phyloP scores from a whole-genome alignment of 2,113 vertebrate genomes.

The Cebus imitator region DNA sequence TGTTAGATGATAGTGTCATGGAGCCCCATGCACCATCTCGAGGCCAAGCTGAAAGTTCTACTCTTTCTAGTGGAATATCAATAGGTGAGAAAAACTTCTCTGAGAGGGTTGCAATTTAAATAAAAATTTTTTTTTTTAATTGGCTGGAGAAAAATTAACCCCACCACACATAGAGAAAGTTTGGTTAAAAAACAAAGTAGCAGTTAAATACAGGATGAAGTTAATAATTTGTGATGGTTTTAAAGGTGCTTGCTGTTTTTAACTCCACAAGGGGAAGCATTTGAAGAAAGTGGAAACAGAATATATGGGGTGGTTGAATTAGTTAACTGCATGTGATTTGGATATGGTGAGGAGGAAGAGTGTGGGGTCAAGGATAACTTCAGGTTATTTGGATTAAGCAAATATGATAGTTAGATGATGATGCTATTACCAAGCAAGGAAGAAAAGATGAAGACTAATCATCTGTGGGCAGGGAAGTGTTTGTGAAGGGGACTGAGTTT shows the following conservation, averaged over 20 bases:
- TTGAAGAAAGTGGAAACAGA: neutral
- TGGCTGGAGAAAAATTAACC: neutral
- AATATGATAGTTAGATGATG: neutral
- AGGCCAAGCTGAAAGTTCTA: constrained; percentile 96
- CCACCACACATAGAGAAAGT: neutral
- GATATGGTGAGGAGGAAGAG: neutral
- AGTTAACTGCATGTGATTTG: neutral
- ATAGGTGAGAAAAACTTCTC: constrained; percentile 87
- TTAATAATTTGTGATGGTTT: constrained; percentile 18
- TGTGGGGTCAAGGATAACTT: neutral
- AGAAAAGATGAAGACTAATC: neutral
- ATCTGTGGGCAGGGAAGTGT: neutral
- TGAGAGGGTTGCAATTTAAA: neutral
- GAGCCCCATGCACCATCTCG: constrained; percentile 94
- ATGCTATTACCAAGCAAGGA: neutral
- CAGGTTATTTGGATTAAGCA: neutral
- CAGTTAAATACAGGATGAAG: neutral
- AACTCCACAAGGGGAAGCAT: neutral
- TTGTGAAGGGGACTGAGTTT: neutral
- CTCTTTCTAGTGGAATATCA: constrained; percentile 97
- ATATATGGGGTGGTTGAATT: neutral
- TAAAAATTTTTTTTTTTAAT: neutral
- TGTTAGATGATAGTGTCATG: constrained; percentile 98
- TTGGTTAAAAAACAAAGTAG: neutral
- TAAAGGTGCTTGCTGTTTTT: constrained; percentile 23